Percentiles rank a stretch among this genome's conserved stretches.
Conservation (phyloP, 2,888 invertebrate genomes). For the Ctenicera cuprea region DNA sequence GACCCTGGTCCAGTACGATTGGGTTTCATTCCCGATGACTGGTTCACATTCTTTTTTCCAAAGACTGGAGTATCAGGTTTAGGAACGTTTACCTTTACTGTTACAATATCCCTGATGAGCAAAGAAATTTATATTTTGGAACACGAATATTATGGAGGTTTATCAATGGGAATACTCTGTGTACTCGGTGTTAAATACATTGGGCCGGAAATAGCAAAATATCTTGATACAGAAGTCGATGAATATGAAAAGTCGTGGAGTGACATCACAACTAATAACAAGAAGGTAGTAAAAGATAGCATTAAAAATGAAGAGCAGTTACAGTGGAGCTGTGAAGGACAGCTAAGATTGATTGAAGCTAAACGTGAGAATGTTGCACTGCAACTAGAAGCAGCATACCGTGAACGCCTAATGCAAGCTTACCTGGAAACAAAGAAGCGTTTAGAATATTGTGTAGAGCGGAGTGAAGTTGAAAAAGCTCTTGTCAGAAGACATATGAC, state of each 20-base stretch:
- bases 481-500: slow-evolving; percentile 95
- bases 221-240: slow-evolving; percentile 84
- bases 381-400: slow-evolving; percentile 94
- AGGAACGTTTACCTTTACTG: slow-evolving; percentile 88
- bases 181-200: slow-evolving; percentile 80
- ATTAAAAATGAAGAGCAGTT: slow-evolving; percentile 83
- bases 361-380: slow-evolving; percentile 95
- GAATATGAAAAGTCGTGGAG: slow-evolving; percentile 77
- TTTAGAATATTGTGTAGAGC: slow-evolving; percentile 87
- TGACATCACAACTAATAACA: slow-evolving; percentile 74
- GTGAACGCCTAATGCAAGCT: slow-evolving; percentile 77
- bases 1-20: slow-evolving; percentile 87
- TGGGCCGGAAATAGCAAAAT: slow-evolving; percentile 81
- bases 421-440: slow-evolving; percentile 86
- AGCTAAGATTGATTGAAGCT: slow-evolving; percentile 85
- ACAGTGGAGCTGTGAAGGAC: slow-evolving; percentile 88
- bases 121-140: slow-evolving; percentile 97
- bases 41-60: slow-evolving; percentile 95
- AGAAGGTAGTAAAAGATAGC: slow-evolving; percentile 74
- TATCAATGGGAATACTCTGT: slow-evolving; percentile 83
- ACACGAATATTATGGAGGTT: slow-evolving; percentile 91
- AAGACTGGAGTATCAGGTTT: slow-evolving; percentile 94
- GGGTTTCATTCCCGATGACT: slow-evolving; percentile 94
- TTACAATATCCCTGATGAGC: slow-evolving; percentile 86
- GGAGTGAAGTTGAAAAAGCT: slow-evolving; percentile 77